Percentiles rank a stretch among this genome's conserved stretches.
Evolutionary conservation across 1,140 invertebrate species (phyloP).

Genomic region (Thaumatotibia leucotreta): DNA sequence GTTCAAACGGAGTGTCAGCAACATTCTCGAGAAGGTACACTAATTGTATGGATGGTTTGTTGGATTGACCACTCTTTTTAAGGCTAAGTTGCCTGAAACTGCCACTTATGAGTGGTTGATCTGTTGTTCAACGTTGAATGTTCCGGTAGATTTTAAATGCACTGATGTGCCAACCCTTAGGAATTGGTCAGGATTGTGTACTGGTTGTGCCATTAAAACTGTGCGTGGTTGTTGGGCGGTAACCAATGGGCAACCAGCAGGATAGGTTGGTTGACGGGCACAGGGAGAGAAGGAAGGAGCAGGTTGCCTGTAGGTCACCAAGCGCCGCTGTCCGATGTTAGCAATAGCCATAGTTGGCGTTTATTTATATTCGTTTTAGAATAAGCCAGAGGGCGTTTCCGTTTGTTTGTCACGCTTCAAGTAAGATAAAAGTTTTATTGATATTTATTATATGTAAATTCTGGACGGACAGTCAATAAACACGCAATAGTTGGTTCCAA

Average conservation of each 20-base stretch:
- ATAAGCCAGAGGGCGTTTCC: conserved; percentile 65
- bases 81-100: too few relatives aligned
- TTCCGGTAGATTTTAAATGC: background rate
- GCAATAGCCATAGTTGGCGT: conserved; percentile 71
- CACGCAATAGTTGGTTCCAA: conserved; percentile 74
- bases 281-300: background rate
- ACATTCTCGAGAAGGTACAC: too few relatives aligned
- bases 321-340: conserved; percentile 37
- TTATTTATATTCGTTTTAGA: conserved; percentile 75
- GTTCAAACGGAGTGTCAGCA: too few relatives aligned
- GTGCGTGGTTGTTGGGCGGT: background rate
- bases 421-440: conserved; percentile 48
- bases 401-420: conserved; percentile 66
- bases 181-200: background rate
- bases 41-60: too few relatives aligned
- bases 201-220: background rate
- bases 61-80: too few relatives aligned
- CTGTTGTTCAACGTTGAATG: background rate
- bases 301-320: background rate
- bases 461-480: conserved; percentile 73
- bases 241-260: background rate
- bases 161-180: background rate
- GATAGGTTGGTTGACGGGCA: background rate
- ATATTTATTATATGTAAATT: conserved; percentile 67
- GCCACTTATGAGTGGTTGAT: background rate